phyloP scores from a whole-genome alignment of 2,797 vertebrate species.

The Eidolon dupreanum region DNA sequence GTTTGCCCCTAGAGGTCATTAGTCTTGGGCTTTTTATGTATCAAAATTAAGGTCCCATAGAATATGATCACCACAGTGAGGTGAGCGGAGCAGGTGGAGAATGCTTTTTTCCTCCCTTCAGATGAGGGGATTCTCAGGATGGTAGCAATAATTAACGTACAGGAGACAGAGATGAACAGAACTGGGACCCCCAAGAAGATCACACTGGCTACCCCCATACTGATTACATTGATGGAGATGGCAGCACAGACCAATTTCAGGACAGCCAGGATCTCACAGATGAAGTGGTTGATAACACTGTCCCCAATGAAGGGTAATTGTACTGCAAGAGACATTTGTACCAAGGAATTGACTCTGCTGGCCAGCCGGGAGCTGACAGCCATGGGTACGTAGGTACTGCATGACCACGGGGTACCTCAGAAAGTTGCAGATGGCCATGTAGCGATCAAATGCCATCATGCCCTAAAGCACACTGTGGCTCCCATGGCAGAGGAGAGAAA shows the following conservation, averaged over 20 bases:
- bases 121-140: conserved; percentile 64
- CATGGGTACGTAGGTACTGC: conserved; percentile 28
- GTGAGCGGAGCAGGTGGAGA: conserved; percentile 65
- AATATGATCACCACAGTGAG: conserved; percentile 65
- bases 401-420: conserved; percentile 55
- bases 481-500: conserved; percentile 72
- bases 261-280: conserved; percentile 73
- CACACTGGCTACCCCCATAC: not conserved
- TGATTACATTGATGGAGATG: conserved; percentile 69
- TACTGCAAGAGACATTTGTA: conserved; percentile 44
- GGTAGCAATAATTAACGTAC: not conserved
- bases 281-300: conserved; percentile 69
- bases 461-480: conserved; percentile 62
- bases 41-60: conserved; percentile 62
- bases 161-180: conserved; percentile 57
- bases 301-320: conserved; percentile 62
- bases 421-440: conserved; percentile 67
- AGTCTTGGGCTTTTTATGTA: conserved; percentile 67
- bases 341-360: not conserved
- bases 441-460: conserved; percentile 65
- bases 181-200: conserved; percentile 59
- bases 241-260: conserved; percentile 69
- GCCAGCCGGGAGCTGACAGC: conserved; percentile 8
- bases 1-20: not conserved
- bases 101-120: conserved; percentile 23